Base-by-base conservation (phyloP, 2,113 vertebrate species). In the Melanerpes aurifrons region DNA sequence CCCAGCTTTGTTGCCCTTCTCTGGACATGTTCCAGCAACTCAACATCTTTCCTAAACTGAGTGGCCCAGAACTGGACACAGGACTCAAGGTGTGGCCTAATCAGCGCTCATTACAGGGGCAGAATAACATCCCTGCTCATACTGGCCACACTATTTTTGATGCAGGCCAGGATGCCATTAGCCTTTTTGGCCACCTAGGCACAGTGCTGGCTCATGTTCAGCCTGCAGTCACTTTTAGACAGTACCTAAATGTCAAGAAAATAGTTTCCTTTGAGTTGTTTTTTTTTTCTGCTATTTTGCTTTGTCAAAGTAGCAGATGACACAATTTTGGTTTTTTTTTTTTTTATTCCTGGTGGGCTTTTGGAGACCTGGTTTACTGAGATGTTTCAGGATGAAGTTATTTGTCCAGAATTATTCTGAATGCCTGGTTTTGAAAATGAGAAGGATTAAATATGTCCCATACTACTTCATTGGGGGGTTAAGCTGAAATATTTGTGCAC, bases 341-440 rank as follows among this genome's bases (percentile, higher is more conserved):
- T 95, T 75, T n/a, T 70, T 40, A 57, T 93, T 90, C 32, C 45
- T 82, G 6, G 2, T 86, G 50, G 54, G 20, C 31, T 90, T 82
- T 28, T 77, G 69, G 67, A 86, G 91, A 88, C 92, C 15, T 95
- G 15, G 53, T 94, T 95, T 90, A 48, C 43, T 18, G 37, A 63
- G 50, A 81, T 77, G 58, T 79, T 95, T 94, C 69, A 86, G 66
- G 70, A 63, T 90, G 73, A 53, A 88, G n/a, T 68, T 71, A 26
- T 84, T 92, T 82, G 53, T 79, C 57, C 43, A 47, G 25, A 48
- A 91, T 96, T 90, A 80, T 93, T 94, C 96, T 95, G 70, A 93
- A 85, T 87, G 72, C 64, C 68, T 92, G n/a, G 5, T 81, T 96
- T 96, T 95, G 91, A 95, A 97, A 97, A 66, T 35, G 31, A 58